Base-by-base conservation (phyloP, 2,888 invertebrate genomes). In the Cantharis rustica region DNA sequence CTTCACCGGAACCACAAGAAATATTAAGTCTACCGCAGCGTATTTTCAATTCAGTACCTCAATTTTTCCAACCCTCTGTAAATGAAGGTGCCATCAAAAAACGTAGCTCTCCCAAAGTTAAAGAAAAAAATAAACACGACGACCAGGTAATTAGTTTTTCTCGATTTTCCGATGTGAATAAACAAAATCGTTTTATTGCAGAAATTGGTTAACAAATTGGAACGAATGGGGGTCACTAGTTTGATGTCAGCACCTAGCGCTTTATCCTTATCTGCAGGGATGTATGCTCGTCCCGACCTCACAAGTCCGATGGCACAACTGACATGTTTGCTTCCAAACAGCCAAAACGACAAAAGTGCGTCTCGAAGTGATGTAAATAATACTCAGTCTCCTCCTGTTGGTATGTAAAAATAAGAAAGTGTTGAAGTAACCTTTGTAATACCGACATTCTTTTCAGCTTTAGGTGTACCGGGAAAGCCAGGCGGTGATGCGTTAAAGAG, bases 231-330 rank as follows among this genome's bases (percentile, higher is more conserved):
- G 16, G 89, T 94, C 68, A 92, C 92, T 72, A 92, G 92, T 80
- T 90, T 93, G 64, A 93, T 93, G 89, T 91, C 93, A 17, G 91
- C 92, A 15, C 90, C 91, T 0, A 91, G 88, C 27, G 89, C 89
- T 4, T 90, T 93, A 9, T 91, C 93, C 13, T 91, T 93, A 31
- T 87, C 94, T 4, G 91, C 92, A 10, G 91, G 93, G 17, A 84
- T 91, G 84, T 94, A 87, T 88, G 90, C 90, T 0, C 85, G 90
- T 61, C 92, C 93, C 83, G 88, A 89, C 7, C 90, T 93, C 75
- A 92, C 93, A 78, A 95, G 95, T 85, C 95, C 95, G 1, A 94
- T 95, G 93, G 93, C 94, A 79, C 95, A 95, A 88, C 86, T 95
- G 71, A 94, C 93, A 69, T 95, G 94, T 83, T 88, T 95, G 15